Evolutionary conservation across 2,888 invertebrate genomes (phyloP), one percentile per base, ranked within the genome.

Genomic region (Abrostola triplasia): DNA sequence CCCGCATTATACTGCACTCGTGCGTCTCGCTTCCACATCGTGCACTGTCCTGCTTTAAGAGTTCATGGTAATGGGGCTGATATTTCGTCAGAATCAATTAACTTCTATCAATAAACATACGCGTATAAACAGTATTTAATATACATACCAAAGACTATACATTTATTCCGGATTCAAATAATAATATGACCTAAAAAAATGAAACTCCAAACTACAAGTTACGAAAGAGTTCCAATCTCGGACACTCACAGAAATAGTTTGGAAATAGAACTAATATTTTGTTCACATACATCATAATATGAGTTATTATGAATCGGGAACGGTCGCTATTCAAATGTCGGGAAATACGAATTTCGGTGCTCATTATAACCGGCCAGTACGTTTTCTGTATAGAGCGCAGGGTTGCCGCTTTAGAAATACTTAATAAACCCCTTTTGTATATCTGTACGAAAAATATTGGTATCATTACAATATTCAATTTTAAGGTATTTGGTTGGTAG

Each of bases 271-370:
- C 11, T 11, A 42, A 42, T 35, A 64, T 61, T 47, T 40, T 42
- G 13, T 62, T 58, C 52, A 48, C 48, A 41, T 38, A 10, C 11
- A 59, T 5, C 42, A 44, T 37, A 41, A 58, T 49, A 42, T 49
- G 48, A 54, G 42, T 56, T 67, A 59, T 59, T 78, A 81, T 79
- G 66, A 79, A 84, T 83, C 77, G 70, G 77, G 60, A 76, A 81
- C 77, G 83, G 74, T 76, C 70, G 72, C 81, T 82, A 82, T 88
- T 86, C 81, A 85, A 84, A 86, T 82, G 81, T 78, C 76, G 73
- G 75, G 70, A 80, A 80, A 85, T 82, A 82, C 78, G 77, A 83
- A 83, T 83, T 82, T 82, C 64, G 75, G 78, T 69, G 71, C 83
- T 87, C 83, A 86, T 86, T 85, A 84, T 80, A 76, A 59, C 68